Evolutionary conservation across 2,888 invertebrate genomes (phyloP).

Genomic region (Troides oblongomaculatus): DNA sequence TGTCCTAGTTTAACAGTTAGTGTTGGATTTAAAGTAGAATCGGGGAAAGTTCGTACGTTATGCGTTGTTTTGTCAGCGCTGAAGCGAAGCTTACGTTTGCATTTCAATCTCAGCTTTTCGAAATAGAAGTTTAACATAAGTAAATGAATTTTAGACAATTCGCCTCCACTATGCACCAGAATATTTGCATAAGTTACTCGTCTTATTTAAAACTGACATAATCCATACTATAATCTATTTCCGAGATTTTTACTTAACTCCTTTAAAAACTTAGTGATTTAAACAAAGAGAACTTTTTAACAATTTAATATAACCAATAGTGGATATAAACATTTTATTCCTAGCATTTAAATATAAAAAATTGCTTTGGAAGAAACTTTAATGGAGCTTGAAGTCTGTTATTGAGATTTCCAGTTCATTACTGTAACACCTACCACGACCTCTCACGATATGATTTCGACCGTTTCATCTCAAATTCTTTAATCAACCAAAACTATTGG

Average conservation of each 20-base stretch:
- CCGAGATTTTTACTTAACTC: background rate
- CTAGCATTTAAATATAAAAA: no score
- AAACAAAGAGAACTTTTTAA: no score
- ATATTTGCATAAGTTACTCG: background rate
- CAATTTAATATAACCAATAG: no score
- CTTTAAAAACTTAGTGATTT: no score
- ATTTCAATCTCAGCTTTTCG: background rate
- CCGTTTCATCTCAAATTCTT: no score
- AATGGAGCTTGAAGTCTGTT: no score
- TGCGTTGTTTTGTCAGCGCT: slow-evolving; percentile 1
- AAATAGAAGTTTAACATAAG: slow-evolving; percentile 2
- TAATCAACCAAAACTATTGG: no score
- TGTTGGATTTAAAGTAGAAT: background rate
- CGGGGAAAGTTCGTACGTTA: background rate
- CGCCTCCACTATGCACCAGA: background rate
- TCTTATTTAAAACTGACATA: background rate
- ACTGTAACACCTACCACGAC: no score
- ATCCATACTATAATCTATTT: background rate
- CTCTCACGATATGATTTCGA: no score
- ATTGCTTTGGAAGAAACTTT: no score
- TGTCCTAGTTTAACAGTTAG: background rate
- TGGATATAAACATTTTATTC: no score
- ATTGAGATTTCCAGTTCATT: no score
- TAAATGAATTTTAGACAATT: background rate
- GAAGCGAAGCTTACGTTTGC: background rate